These are phyloP conservation scores for Pocillopora meandrina DNA, from an alignment of 92 coral and sea anemone genomes.

Conservation along the genomic window DNA sequence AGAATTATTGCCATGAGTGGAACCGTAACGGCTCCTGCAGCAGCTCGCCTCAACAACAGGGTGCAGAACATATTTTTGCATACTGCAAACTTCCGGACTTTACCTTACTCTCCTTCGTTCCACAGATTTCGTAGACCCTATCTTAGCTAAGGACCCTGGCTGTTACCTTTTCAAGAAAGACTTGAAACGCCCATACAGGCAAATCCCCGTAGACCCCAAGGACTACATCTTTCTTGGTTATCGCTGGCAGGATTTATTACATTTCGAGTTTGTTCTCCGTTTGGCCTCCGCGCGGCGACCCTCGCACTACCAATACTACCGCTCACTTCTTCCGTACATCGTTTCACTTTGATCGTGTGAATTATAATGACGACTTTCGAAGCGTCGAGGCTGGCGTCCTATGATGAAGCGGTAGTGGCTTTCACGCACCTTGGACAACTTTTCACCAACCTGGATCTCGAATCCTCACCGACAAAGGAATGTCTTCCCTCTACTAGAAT, in stretches of 20 bases:
- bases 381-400: too few relatives aligned
- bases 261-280: background rate
- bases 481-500: background rate
- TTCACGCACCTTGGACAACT: background rate
- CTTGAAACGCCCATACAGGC: background rate
- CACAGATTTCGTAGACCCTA: conserved; percentile 37
- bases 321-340: background rate
- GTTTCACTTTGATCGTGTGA: background rate
- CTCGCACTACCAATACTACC: background rate
- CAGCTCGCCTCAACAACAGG: background rate
- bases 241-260: background rate
- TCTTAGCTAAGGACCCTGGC: conserved; percentile 25
- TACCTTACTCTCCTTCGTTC: conserved; percentile 46
- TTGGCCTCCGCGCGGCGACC: too few relatives aligned
- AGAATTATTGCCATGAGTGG: conserved; percentile 6
- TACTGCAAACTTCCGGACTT: background rate
- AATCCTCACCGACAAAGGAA: background rate
- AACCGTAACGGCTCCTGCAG: background rate
- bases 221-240: conserved; percentile 42
- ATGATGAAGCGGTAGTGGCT: too few relatives aligned
- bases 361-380: too few relatives aligned
- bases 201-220: conserved; percentile 51
- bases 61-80: background rate
- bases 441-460: background rate
- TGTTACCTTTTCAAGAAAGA: conserved; percentile 52